Conservation (phyloP, 2,888 invertebrate species). For the Ennomos quercinarius region DNA sequence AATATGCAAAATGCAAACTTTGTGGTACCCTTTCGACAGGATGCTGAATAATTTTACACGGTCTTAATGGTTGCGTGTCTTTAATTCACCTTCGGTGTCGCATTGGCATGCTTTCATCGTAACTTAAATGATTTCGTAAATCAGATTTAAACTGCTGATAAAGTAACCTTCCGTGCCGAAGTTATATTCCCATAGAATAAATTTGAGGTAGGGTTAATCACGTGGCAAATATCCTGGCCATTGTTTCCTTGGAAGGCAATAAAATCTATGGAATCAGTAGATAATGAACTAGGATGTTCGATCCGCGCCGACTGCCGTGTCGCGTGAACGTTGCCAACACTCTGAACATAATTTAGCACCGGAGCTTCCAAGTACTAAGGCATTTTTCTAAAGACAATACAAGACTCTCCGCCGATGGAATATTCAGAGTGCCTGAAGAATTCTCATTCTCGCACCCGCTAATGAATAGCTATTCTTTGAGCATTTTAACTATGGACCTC, state of each 20-base stretch:
- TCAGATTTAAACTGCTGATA: constrained; percentile 40
- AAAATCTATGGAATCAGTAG: constrained; percentile 59
- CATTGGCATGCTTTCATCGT: constrained; percentile 63
- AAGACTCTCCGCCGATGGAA: constrained; percentile 74
- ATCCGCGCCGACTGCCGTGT: constrained; percentile 49
- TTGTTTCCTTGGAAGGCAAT: constrained; percentile 57
- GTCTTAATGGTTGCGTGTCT: constrained; percentile 79
- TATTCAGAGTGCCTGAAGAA: constrained; percentile 83
- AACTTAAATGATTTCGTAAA: constrained; percentile 51
- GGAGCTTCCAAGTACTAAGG: constrained; percentile 57
- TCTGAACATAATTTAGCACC: constrained; percentile 78
- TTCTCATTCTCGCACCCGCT: constrained; percentile 85
- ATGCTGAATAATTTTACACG: constrained; percentile 83
- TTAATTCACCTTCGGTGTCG: constrained; percentile 69
- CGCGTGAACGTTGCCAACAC: constrained; percentile 63
- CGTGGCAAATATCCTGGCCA: constrained; percentile 50
- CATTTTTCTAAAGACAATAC: constrained; percentile 84
- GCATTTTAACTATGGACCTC: constrained; percentile 83
- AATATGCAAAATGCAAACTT: constrained; percentile 84
- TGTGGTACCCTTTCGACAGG: constrained; percentile 75
- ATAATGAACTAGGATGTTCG: constrained; percentile 74
- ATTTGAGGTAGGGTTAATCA: constrained; percentile 49
- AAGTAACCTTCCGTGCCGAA: constrained; percentile 31
- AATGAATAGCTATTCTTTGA: constrained; percentile 85
- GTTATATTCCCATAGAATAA: constrained; percentile 38